A percentile compares a stretch with the other conserved stretches of the same genome.
phyloP scores from a whole-genome alignment of 2,888 invertebrate genomes.

The Byasa hedistus region DNA sequence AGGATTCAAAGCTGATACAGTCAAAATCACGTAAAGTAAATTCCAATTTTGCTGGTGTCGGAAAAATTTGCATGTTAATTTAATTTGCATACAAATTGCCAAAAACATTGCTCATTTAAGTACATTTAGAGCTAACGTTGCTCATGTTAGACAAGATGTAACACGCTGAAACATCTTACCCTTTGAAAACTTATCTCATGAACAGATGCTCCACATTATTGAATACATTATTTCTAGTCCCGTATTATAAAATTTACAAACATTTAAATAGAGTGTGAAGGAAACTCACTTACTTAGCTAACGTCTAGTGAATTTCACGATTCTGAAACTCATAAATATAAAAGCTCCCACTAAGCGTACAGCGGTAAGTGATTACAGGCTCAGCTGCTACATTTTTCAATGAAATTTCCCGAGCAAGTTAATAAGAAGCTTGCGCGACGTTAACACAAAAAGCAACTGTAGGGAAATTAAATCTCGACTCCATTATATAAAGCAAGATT shows the following conservation, averaged over 20 bases:
- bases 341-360: background rate
- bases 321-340: background rate
- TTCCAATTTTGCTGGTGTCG: background rate
- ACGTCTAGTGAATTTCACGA: background rate
- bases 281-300: background rate
- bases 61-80: constrained; percentile 10
- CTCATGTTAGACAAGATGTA: background rate
- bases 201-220: too few relatives aligned
- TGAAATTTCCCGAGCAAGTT: constrained; percentile 27
- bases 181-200: too few relatives aligned
- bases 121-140: background rate
- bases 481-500: constrained; percentile 24
- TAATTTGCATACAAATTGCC: constrained; percentile 15
- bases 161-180: too few relatives aligned
- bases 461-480: constrained; percentile 27
- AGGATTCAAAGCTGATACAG: background rate
- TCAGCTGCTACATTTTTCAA: constrained; percentile 21
- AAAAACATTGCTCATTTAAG: background rate
- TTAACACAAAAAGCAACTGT: constrained; percentile 27
- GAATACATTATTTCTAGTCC: background rate
- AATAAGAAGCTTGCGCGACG: constrained; percentile 24
- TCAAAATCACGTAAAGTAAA: background rate
- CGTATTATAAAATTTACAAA: background rate
- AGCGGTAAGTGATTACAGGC: constrained; percentile 7
- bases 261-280: background rate